These are phyloP conservation scores for Palythoa grandiflora DNA, from an alignment of 92 coral and sea anemone genomes.

Conservation along the genomic window DNA sequence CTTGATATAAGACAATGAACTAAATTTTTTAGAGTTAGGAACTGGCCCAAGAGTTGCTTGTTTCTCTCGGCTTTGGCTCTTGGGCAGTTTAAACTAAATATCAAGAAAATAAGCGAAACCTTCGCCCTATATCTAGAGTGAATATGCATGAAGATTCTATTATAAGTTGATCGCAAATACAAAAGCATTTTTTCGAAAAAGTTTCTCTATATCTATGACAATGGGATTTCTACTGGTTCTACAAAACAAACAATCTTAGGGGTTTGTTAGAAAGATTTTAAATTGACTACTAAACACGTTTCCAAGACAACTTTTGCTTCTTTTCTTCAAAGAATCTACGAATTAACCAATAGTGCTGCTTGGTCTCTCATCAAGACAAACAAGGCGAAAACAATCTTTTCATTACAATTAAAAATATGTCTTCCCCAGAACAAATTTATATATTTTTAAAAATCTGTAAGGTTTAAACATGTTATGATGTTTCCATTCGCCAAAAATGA, in stretches of 20 bases:
- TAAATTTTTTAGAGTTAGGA: slow-evolving; percentile 24
- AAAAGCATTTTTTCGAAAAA: slow-evolving; percentile 52
- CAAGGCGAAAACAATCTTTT: slow-evolving; percentile 32
- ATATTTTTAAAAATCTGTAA: background rate
- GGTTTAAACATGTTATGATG: background rate
- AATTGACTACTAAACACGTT: slow-evolving; percentile 37
- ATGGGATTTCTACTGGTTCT: slow-evolving; percentile 31
- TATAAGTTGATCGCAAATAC: slow-evolving; percentile 29
- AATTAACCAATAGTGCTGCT: background rate
- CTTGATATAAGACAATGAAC: background rate
- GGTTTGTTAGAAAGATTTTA: slow-evolving; percentile 37
- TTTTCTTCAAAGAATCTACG: slow-evolving; percentile 44
- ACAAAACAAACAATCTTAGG: slow-evolving; percentile 34
- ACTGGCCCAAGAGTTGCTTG: slow-evolving; percentile 34
- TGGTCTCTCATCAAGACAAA: slow-evolving; percentile 11
- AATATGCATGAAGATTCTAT: slow-evolving; percentile 39
- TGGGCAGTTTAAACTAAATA: slow-evolving; percentile 10
- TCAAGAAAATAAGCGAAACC: background rate
- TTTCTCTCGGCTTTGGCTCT: slow-evolving; percentile 30
- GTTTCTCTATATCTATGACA: slow-evolving; percentile 40
- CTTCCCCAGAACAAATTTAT: slow-evolving; percentile 2
- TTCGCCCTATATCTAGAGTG: slow-evolving; percentile 10
- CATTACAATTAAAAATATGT: slow-evolving; percentile 33
- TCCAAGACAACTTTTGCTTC: slow-evolving; percentile 39
- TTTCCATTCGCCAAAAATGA: background rate